These are phyloP conservation scores for Bemisia tabaci DNA, from an alignment of 1,140 invertebrate species.

Conservation along the genomic window DNA sequence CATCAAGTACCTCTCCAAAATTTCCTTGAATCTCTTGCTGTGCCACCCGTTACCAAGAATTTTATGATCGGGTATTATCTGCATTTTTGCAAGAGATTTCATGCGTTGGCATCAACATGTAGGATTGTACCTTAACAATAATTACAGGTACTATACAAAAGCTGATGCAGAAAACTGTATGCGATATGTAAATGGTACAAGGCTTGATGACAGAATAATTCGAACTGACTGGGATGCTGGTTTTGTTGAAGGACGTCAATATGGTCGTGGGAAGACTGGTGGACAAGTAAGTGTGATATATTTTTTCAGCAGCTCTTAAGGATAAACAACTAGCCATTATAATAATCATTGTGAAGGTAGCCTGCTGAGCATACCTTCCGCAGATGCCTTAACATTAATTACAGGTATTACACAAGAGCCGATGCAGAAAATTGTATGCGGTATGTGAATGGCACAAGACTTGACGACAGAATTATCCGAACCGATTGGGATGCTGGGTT, in stretches of 20 bases:
- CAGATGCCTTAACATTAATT: slow-evolving; percentile 7
- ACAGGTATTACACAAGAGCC: slow-evolving; percentile 60
- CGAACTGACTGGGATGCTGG: slow-evolving; percentile 98
- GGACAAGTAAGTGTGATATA: slow-evolving; percentile 86
- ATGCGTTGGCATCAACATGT: too few species aligned
- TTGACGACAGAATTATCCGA: slow-evolving; percentile 94
- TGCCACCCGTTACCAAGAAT: too few species aligned
- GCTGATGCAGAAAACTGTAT: slow-evolving; percentile 83
- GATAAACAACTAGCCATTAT: too few species aligned
- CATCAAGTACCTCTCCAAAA: too few species aligned
- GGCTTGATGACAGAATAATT: slow-evolving; percentile 90
- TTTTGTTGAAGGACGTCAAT: slow-evolving; percentile 94
- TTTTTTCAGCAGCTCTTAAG: too few species aligned
- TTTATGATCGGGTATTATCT: too few species aligned
- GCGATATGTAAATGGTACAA: slow-evolving; percentile 89
- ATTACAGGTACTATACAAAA: slow-evolving; percentile 56
- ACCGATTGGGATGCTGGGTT: slow-evolving; percentile 99
- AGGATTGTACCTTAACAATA: background rate
- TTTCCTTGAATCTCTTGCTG: too few species aligned
- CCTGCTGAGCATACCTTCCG: too few species aligned
- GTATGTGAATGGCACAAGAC: slow-evolving; percentile 90
- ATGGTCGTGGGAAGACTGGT: slow-evolving; percentile 91
- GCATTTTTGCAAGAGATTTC: too few species aligned
- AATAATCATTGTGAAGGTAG: too few species aligned
- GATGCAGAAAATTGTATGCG: slow-evolving; percentile 92